Evolutionary conservation across 2,113 vertebrate species (phyloP), one percentile per base, ranked within the genome.

Genomic region (Cricetomys ansorgei): DNA sequence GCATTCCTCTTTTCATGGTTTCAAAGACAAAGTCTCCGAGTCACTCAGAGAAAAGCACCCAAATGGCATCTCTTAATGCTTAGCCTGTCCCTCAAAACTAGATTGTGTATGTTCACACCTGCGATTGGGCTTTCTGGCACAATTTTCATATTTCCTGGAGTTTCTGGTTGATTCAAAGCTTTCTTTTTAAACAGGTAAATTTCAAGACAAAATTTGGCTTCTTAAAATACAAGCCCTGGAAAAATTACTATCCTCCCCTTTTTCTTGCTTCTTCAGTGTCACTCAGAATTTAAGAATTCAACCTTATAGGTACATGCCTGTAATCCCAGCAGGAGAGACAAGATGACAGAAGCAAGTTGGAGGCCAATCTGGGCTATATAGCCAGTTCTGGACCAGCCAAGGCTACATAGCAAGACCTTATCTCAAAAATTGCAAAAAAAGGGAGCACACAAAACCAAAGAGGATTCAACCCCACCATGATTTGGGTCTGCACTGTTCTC

Each of bases 91-190:
- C 73, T 96, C 92, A 92, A 62, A 93, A 43, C 88, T 76, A 57
- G 23, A 25, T 55, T 2, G 0, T 65, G 2, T 64, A 73, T 89
- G 27, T 67, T 59, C 45, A 25, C 7, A 31, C 25, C 45, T 27
- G 43, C 45, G 70, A 3, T 37, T 85, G 45, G 84, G 17, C 7
- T 64, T 73, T 88, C 45, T n/a, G 57, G 15, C 59, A 62, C n/a
- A 76, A 64, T 75, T 92, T 92, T 73, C n/a, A 31, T 79, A 93
- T 94, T 93, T 85, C 31, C 57, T 88, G 21, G 75, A 65, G 48
- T 96, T 84, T 94, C 88, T 94, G 27, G 81, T 59, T 53, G 53
- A 94, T 34, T 88, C 29, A n/a, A 90, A 80, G 64, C 1, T 6
- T 40, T 70, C 48, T 84, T 80, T 92, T 80, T 64, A 23, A 70